A percentile compares a stretch with the other conserved stretches of the same genome.
Conservation (phyloP, 2,797 vertebrate species). For the Lateolabrax maculatus region DNA sequence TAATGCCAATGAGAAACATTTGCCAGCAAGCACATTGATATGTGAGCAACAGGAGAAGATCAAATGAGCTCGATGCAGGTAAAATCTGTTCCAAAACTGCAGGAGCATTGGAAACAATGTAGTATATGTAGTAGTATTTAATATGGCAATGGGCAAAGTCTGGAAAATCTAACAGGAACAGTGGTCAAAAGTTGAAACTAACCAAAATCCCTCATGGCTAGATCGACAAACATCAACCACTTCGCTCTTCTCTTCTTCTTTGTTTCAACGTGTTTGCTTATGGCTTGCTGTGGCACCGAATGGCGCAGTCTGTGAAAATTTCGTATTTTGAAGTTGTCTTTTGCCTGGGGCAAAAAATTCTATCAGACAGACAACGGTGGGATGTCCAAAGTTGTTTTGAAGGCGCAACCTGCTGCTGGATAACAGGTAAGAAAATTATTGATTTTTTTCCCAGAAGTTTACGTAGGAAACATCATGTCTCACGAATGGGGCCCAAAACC, state of each 20-base stretch:
- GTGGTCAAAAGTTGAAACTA: not conserved
- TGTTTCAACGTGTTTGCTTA: not conserved
- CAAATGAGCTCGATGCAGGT: too few species aligned
- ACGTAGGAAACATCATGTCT: not conserved
- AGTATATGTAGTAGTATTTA: not conserved
- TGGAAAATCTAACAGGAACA: not conserved
- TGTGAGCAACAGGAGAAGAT: not conserved
- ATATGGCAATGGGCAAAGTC: not conserved
- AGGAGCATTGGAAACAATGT: too few species aligned
- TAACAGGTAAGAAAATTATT: not conserved
- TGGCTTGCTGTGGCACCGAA: not conserved
- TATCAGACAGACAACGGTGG: not conserved
- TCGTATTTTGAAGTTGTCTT: not conserved
- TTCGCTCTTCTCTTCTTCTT: not conserved
- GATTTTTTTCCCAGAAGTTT: conserved; percentile 1
- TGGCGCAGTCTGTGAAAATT: not conserved
- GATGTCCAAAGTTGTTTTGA: not conserved
- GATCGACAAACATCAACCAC: not conserved
- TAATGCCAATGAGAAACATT: too few species aligned
- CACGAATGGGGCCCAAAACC: not conserved
- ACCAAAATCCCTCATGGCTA: not conserved
- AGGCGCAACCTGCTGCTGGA: not conserved
- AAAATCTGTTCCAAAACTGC: not conserved
- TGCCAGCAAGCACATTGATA: not conserved
- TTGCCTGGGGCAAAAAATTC: not conserved